These are phyloP conservation scores for Haliclona indistincta DNA, from an alignment of 37 sponge, comb jelly and placozoan genomes.

Conservation along the genomic window DNA sequence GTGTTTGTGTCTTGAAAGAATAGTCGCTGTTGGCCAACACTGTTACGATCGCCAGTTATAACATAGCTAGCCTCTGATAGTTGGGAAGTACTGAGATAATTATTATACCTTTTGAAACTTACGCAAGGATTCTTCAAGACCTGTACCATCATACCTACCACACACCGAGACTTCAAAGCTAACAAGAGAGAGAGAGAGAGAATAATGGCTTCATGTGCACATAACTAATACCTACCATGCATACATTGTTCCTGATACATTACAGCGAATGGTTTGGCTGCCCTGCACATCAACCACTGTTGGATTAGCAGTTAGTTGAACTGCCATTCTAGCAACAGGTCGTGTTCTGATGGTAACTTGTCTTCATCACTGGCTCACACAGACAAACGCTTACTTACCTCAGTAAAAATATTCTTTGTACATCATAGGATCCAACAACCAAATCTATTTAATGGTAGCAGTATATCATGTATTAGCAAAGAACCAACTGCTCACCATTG, in stretches of 20 bases:
- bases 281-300: slow-evolving; percentile 21
- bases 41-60: slow-evolving; percentile 5
- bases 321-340: slow-evolving; percentile 36
- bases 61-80: background rate
- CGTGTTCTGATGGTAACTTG: slow-evolving; percentile 44
- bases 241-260: background rate
- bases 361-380: too few species aligned
- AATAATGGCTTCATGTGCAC: background rate
- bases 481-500: slow-evolving; percentile 25
- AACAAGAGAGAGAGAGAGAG: background rate
- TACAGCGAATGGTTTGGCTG: too few species aligned
- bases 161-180: slow-evolving; percentile 1
- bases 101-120: background rate
- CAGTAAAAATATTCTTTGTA: slow-evolving; percentile 23
- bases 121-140: background rate
- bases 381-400: too few species aligned
- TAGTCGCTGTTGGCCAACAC: slow-evolving; percentile 10
- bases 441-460: slow-evolving; percentile 11
- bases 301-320: slow-evolving; percentile 9
- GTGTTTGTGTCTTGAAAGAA: slow-evolving; percentile 1
- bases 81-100: background rate
- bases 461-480: background rate
- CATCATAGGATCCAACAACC: slow-evolving; percentile 29
- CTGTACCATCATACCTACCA: background rate
- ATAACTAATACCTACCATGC: background rate